Percentiles rank a stretch among this genome's conserved stretches.
Conservation (phyloP, 2,888 invertebrate species). For the Pachycephus smyrnensis region DNA sequence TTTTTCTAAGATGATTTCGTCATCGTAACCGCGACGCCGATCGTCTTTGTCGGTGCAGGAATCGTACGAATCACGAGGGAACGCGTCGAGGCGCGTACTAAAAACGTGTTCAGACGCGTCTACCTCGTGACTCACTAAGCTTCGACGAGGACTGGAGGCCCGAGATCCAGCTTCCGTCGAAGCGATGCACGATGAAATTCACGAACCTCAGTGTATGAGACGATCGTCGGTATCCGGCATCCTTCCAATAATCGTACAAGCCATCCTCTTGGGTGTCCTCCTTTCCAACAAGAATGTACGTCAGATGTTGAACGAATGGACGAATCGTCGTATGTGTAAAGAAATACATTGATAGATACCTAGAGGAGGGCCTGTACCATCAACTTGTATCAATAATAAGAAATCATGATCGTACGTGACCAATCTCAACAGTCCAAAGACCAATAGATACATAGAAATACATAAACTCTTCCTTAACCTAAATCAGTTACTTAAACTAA, state of each 20-base stretch:
- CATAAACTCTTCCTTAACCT: constrained; percentile 24
- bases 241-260: background rate
- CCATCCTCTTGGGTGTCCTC: background rate
- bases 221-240: background rate
- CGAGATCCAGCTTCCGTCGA: background rate
- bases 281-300: background rate
- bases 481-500: constrained; percentile 30
- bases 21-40: background rate
- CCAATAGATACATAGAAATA: constrained; percentile 22
- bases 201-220: background rate
- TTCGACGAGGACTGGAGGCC: background rate
- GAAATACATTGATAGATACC: background rate
- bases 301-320: background rate
- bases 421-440: constrained; percentile 6
- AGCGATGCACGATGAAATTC: background rate
- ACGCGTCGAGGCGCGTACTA: background rate
- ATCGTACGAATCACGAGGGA: background rate
- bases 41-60: background rate
- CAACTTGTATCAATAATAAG: background rate
- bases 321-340: background rate
- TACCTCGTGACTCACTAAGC: background rate
- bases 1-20: background rate
- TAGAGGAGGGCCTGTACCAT: background rate
- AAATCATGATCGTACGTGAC: constrained; percentile 3
- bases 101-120: background rate